These are phyloP conservation scores for Macaria notata DNA, from an alignment of 2,888 invertebrate genomes.

Conservation along the genomic window DNA sequence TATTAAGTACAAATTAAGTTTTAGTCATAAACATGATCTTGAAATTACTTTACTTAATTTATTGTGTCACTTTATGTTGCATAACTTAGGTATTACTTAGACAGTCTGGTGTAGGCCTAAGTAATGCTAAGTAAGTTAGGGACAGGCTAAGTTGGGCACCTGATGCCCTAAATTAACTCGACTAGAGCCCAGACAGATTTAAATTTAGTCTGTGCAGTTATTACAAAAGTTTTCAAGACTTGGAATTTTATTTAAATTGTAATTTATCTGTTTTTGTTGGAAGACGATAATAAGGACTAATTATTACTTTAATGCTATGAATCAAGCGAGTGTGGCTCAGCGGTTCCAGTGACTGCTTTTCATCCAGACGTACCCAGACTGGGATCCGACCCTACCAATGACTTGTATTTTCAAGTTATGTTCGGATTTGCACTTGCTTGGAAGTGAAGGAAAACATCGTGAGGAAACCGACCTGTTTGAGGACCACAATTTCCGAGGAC, in stretches of 20 bases:
- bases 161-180: constrained; percentile 33
- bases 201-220: constrained; percentile 12
- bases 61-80: constrained; percentile 36
- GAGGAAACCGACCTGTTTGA: no score
- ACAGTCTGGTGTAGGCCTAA: constrained; percentile 24
- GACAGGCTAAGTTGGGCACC: constrained; percentile 35
- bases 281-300: not conserved
- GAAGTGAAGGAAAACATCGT: no score
- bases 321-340: no score
- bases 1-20: not conserved
- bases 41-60: constrained; percentile 31
- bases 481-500: no score
- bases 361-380: no score
- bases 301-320: no score
- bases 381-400: no score
- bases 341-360: no score
- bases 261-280: not conserved
- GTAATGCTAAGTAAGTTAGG: constrained; percentile 31
- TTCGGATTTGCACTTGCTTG: no score
- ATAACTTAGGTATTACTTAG: constrained; percentile 34
- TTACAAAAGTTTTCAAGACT: not conserved
- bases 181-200: constrained; percentile 11
- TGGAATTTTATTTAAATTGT: not conserved
- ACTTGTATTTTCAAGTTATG: no score
- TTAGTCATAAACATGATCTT: not conserved